A percentile compares a stretch with the other conserved stretches of the same genome.
These are phyloP conservation scores for Eupithecia inturbata DNA, from an alignment of 2,888 invertebrate species.

Conservation along the genomic window DNA sequence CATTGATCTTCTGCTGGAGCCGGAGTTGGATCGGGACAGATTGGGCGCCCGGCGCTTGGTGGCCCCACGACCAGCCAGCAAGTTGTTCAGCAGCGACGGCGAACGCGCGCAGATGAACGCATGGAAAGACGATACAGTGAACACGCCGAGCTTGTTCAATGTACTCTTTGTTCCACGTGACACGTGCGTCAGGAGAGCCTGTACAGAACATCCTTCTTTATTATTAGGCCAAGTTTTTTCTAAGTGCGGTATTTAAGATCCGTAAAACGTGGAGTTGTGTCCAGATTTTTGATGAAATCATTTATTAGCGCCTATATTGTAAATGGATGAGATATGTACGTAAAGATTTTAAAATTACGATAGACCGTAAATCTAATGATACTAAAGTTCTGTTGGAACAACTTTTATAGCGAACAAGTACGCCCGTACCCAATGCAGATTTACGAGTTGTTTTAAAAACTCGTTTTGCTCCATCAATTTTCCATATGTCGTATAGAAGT, in stretches of 20 bases:
- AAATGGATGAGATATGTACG: not conserved
- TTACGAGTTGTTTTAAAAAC: not conserved
- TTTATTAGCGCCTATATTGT: not conserved
- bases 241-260: not conserved
- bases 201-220: slow-evolving; percentile 54
- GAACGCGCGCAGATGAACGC: slow-evolving; percentile 98
- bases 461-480: slow-evolving; percentile 5
- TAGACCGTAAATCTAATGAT: not conserved
- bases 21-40: slow-evolving; percentile 94
- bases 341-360: not conserved
- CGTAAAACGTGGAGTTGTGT: not conserved
- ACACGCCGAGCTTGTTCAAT: slow-evolving; percentile 97
- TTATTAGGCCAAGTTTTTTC: not conserved
- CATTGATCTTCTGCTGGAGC: slow-evolving; percentile 93
- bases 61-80: slow-evolving; percentile 94
- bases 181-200: slow-evolving; percentile 97
- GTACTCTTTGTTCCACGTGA: slow-evolving; percentile 97
- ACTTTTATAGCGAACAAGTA: not conserved
- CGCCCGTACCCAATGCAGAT: not conserved
- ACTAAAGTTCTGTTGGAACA: not conserved
- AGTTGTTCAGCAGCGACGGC: slow-evolving; percentile 95
- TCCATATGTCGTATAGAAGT: not conserved
- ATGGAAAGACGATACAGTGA: slow-evolving; percentile 98
- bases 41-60: slow-evolving; percentile 96
- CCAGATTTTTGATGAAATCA: not conserved